Evolutionary conservation across 2,888 invertebrate species (phyloP).

Genomic region (Noctua fimbriata): DNA sequence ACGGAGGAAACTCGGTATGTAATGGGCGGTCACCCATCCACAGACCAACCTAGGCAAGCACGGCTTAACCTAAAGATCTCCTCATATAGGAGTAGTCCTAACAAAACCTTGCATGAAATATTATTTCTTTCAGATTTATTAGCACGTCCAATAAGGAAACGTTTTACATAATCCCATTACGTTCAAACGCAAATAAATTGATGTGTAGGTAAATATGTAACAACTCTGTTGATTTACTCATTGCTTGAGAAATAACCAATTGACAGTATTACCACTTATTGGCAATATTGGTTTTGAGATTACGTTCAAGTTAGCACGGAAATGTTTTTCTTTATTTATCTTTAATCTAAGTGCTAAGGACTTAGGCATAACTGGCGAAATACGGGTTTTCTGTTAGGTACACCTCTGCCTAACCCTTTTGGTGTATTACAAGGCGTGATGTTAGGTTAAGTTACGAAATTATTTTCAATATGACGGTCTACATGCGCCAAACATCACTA

Average conservation of each 20-base stretch:
- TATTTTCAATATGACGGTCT: background rate
- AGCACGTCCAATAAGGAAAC: slow-evolving; percentile 37
- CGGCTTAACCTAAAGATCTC: no score
- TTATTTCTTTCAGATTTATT: background rate
- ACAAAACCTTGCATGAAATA: background rate
- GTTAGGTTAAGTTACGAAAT: background rate
- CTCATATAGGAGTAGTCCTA: no score
- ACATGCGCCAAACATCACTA: background rate
- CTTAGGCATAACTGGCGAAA: no score
- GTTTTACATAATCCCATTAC: slow-evolving; percentile 18
- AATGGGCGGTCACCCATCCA: no score
- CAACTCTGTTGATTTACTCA: slow-evolving; percentile 20
- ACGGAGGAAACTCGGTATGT: no score
- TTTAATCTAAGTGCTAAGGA: background rate
- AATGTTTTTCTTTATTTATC: background rate
- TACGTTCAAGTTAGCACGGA: background rate
- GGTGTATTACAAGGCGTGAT: background rate
- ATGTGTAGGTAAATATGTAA: background rate
- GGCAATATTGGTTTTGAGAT: slow-evolving; percentile 8
- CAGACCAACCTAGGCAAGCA: no score
- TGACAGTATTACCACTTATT: slow-evolving; percentile 9
- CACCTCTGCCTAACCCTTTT: background rate
- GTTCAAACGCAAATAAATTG: slow-evolving; percentile 42
- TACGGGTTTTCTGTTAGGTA: background rate
- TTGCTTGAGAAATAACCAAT: slow-evolving; percentile 27